Conservation (phyloP, 2,888 invertebrate species). For the Neocrepidodera transversa region DNA sequence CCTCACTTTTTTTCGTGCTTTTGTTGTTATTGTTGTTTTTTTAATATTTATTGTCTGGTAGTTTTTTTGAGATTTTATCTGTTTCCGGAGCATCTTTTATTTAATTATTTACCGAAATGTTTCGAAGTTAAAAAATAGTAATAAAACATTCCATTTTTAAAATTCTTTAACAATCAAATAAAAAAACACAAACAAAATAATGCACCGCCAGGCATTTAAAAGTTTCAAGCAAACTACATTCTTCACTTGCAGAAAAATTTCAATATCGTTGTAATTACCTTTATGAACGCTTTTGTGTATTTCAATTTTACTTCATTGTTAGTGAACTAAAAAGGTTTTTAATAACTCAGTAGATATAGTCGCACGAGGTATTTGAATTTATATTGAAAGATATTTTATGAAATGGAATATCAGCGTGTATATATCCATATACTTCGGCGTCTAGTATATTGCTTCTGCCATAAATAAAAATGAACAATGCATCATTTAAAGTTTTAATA, state of each 20-base stretch:
- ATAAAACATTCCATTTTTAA: no score
- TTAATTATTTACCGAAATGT: no score
- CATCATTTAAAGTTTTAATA: constrained; percentile 6
- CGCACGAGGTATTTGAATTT: constrained; percentile 11
- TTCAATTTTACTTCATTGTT: constrained; percentile 14
- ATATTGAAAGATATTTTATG: constrained; percentile 11
- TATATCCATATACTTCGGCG: not conserved
- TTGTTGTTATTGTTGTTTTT: no score
- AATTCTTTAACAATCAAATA: no score
- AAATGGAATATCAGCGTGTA: constrained; percentile 14
- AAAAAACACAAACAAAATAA: no score
- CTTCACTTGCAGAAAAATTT: constrained; percentile 14
- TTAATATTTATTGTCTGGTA: no score
- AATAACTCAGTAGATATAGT: constrained; percentile 10
- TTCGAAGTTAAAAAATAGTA: no score
- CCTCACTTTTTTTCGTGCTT: no score
- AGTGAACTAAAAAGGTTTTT: constrained; percentile 9
- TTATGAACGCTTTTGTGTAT: constrained; percentile 14
- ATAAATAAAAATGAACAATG: constrained; percentile 8
- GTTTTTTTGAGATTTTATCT: no score
- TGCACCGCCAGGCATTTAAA: not conserved
- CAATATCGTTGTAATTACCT: constrained; percentile 15
- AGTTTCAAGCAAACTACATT: not conserved
- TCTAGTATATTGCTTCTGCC: constrained; percentile 6
- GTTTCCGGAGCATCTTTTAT: no score